These are phyloP conservation scores for Philaethria dido DNA, from an alignment of 2,888 invertebrate genomes.

Conservation along the genomic window DNA sequence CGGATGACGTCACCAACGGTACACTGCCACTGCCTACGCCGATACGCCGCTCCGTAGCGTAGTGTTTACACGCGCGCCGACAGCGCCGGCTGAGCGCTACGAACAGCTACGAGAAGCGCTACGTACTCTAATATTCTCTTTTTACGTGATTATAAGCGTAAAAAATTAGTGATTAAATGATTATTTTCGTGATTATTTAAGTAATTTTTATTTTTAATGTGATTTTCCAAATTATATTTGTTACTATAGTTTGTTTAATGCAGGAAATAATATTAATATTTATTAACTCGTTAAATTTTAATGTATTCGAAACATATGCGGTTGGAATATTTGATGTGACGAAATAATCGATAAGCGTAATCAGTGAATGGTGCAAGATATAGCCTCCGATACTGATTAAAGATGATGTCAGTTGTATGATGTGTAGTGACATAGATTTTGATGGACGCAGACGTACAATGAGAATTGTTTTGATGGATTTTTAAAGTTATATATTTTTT, in stretches of 20 bases:
- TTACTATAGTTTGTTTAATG: neutral
- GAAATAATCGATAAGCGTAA: slow-evolving; percentile 16
- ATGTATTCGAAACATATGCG: neutral
- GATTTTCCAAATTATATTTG: neutral
- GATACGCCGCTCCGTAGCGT: slow-evolving; percentile 68
- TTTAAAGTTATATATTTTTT: neutral
- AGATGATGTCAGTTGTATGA: slow-evolving; percentile 21
- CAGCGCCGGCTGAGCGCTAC: slow-evolving; percentile 61
- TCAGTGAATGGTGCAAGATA: slow-evolving; percentile 25
- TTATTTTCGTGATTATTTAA: neutral
- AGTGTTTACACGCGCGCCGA: slow-evolving; percentile 72
- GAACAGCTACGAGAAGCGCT: slow-evolving; percentile 50
- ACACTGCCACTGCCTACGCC: slow-evolving; percentile 39
- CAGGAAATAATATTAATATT: neutral
- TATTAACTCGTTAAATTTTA: slow-evolving; percentile 7
- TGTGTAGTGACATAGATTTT: slow-evolving; percentile 18
- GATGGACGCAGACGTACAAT: neutral
- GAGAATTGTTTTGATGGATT: slow-evolving; percentile 9
- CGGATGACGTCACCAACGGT: slow-evolving; percentile 60
- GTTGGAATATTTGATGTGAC: slow-evolving; percentile 5
- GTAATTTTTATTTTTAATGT: neutral
- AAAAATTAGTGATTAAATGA: neutral
- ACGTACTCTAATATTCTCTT: slow-evolving; percentile 36
- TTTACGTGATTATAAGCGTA: neutral
- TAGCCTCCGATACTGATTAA: slow-evolving; percentile 11